Conservation (phyloP, 2,888 invertebrate species). For the Cancer borealis region DNA sequence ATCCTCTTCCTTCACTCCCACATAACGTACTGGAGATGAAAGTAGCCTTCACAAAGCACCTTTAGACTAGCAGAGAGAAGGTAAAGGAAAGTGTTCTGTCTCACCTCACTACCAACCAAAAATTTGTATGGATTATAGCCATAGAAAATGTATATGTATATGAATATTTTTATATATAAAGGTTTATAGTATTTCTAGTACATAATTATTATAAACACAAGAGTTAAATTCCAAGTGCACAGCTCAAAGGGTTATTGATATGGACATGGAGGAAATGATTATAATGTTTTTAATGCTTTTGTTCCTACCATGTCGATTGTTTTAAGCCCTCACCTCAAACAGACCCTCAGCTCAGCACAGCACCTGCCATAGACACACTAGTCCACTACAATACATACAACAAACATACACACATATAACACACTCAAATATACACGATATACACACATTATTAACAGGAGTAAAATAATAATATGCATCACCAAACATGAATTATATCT, state of each 20-base stretch:
- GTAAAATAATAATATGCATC: background rate
- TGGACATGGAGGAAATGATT: background rate
- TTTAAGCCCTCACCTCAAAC: background rate
- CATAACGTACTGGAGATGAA: background rate
- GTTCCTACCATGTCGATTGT: background rate
- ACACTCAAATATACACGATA: background rate
- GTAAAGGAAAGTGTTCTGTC: background rate
- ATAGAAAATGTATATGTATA: conserved; percentile 14
- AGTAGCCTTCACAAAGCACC: background rate
- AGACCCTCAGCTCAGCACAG: background rate
- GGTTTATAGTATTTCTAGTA: background rate
- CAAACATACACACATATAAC: background rate
- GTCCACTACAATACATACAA: background rate
- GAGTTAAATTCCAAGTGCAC: background rate
- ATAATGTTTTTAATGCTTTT: background rate
- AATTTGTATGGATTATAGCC: background rate
- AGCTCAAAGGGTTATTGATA: background rate
- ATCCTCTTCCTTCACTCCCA: background rate
- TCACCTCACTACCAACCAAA: background rate
- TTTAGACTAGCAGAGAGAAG: conserved; percentile 18
- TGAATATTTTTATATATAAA: conserved; percentile 45
- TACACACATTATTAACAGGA: background rate
- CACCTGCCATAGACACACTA: background rate
- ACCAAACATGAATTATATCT: background rate
- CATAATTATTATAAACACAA: background rate